A percentile compares a stretch with the other conserved stretches of the same genome.
Evolutionary conservation across 2,113 vertebrate species (phyloP).

Genomic region (Lophura nycthemera): DNA sequence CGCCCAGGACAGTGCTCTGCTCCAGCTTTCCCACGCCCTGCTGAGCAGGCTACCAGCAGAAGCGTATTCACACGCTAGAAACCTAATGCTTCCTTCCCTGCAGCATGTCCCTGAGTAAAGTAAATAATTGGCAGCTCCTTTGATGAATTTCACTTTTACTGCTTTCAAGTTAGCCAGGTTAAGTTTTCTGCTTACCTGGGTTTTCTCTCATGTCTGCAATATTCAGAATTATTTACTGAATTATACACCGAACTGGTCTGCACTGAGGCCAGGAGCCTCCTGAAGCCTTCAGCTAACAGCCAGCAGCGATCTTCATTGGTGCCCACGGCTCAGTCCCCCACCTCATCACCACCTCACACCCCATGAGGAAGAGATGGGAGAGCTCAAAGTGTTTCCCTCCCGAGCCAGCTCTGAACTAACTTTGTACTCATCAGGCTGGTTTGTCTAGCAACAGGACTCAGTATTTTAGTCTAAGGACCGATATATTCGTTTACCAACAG

Average conservation of each 20-base stretch:
- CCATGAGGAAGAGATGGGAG: background rate
- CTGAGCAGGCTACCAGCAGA: background rate
- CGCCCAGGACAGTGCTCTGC: background rate
- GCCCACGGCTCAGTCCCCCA: background rate
- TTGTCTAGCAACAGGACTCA: too few species aligned
- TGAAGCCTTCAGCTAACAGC: background rate
- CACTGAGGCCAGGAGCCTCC: background rate
- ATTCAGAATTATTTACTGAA: background rate
- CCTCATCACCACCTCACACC: background rate
- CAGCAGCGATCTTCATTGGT: background rate
- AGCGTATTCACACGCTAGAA: background rate
- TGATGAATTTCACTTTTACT: slow-evolving; percentile 24
- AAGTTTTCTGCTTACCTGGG: background rate
- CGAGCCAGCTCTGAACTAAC: background rate
- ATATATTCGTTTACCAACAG: too few species aligned
- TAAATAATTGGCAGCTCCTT: background rate
- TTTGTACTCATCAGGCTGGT: background rate
- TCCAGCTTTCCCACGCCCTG: background rate
- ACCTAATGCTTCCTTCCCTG: background rate
- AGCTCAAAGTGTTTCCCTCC: background rate
- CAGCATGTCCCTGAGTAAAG: background rate
- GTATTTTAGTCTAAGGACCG: too few species aligned
- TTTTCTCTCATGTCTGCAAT: background rate
- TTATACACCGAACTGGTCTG: background rate
- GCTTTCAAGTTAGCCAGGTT: slow-evolving; percentile 12